phyloP scores from a whole-genome alignment of 2,888 invertebrate genomes.

The Nesidiocoris tenuis region DNA sequence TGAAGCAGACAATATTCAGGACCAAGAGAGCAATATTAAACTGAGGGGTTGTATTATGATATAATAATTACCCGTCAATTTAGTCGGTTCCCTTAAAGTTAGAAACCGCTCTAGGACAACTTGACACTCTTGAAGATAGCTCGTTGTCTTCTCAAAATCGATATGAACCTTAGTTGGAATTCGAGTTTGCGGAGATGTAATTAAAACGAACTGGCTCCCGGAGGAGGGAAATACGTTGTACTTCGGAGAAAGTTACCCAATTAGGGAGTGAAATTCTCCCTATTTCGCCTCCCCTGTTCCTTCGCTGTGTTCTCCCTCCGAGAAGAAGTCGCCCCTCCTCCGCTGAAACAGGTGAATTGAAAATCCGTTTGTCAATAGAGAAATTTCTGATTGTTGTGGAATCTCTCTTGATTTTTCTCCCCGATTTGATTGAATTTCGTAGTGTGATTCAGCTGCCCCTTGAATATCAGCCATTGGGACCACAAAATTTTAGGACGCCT shows the following conservation, averaged over 20 bases:
- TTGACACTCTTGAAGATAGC: background rate
- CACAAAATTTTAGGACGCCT: no score
- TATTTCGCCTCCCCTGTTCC: background rate
- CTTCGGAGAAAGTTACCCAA: conserved; percentile 30
- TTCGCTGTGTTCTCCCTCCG: background rate
- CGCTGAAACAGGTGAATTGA: background rate
- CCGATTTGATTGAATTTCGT: background rate
- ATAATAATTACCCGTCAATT: background rate
- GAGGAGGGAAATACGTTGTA: conserved; percentile 25
- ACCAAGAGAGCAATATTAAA: no score
- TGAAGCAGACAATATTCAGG: no score
- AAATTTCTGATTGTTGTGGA: no score
- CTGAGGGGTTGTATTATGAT: no score
- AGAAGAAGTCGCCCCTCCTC: no score
- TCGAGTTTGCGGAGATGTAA: conserved; percentile 9
- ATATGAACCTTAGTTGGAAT: background rate
- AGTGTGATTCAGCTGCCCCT: background rate
- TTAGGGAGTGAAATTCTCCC: conserved; percentile 6
- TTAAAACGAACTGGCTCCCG: conserved; percentile 22
- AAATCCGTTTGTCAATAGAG: no score
- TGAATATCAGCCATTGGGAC: no score
- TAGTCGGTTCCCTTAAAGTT: background rate
- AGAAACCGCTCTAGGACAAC: background rate
- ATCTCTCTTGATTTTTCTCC: conserved; percentile 13
- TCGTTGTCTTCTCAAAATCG: background rate